Evolutionary conservation across 1,140 invertebrate species (phyloP), one percentile per base, ranked within the genome.

Genomic region (Temnothorax nylanderi): DNA sequence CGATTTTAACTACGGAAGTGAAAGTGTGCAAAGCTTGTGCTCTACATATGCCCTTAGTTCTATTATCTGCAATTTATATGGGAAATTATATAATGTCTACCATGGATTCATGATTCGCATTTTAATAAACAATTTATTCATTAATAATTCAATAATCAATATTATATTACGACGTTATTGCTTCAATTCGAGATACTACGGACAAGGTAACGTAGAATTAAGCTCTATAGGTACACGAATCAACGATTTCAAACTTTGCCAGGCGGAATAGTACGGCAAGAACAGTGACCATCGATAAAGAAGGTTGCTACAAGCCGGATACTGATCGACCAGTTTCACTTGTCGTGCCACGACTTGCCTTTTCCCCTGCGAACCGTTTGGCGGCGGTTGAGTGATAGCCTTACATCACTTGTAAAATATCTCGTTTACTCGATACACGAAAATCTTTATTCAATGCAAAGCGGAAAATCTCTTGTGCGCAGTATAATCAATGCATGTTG

Each of bases 251-350:
- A 18, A 11, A 72, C 49, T 72, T 34, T 54, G 34, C 47, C 41
- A 44, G 41, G 41, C 6, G n/a, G 47, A 69, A 51, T 21, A 13
- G 32, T 6, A 54, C 49, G 16, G 47, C 51, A 26, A 16, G 2
- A 56, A 8, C 54, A 60, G 80, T 74, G 8, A 37, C 78, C 16
- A 56, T 41, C 80, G 80, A 84, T 84, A 84, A 84, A 37, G 80
- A 74, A 84, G 80, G 69, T 60, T 6, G 80, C 80, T 62, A 49
- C 41, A 44, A 44, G 67, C 54, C 54, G 51, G 47, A 72, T 58
- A 32, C 47, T 75, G 54, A 84, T 84, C 80, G 80, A 84, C 54
- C 80, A 74, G 56, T 75, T 84, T 49, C 69, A 5, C 69, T 60
- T 74, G 67, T 10, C 54, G n/a, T 18, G 16, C 41, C 11, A 21